Percentiles rank a stretch among this genome's conserved stretches.
These are phyloP conservation scores for Andrena marginata DNA, from an alignment of 2,888 invertebrate species.

Conservation along the genomic window DNA sequence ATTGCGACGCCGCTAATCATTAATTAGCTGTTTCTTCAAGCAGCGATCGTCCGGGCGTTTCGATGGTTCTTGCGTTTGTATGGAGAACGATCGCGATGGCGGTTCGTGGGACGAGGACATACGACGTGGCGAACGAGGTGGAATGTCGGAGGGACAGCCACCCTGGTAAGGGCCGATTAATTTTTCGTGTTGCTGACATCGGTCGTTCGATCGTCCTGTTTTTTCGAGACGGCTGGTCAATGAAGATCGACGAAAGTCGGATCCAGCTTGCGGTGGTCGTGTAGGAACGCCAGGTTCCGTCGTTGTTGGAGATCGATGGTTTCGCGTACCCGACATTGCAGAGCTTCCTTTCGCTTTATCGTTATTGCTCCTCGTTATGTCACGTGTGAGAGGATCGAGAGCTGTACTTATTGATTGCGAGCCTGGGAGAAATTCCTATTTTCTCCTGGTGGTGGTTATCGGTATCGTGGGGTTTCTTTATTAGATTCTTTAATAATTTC, in stretches of 20 bases:
- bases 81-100: slow-evolving; percentile 6
- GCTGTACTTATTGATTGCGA: neutral
- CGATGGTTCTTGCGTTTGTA: slow-evolving; percentile 57
- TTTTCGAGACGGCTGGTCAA: slow-evolving; percentile 44
- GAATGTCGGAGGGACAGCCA: slow-evolving; percentile 65
- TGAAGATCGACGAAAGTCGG: slow-evolving; percentile 58
- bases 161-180: slow-evolving; percentile 61
- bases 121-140: slow-evolving; percentile 67
- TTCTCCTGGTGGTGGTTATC: no score
- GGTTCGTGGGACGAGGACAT: slow-evolving; percentile 35
- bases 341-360: slow-evolving; percentile 34
- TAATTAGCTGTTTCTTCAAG: slow-evolving; percentile 68
- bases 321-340: slow-evolving; percentile 36
- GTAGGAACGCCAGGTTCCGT: slow-evolving; percentile 41
- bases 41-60: slow-evolving; percentile 46
- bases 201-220: slow-evolving; percentile 53
- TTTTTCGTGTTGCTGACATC: slow-evolving; percentile 63
- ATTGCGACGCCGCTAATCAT: slow-evolving; percentile 66
- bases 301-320: slow-evolving; percentile 52
- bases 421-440: no score
- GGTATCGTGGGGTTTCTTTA: no score
- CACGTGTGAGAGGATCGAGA: slow-evolving; percentile 31
- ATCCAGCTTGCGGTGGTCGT: slow-evolving; percentile 40
- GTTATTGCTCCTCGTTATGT: slow-evolving; percentile 34
- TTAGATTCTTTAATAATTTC: no score